These are phyloP conservation scores for Cyprinodon tularosa DNA, from an alignment of 2,113 vertebrate species.

Conservation along the genomic window DNA sequence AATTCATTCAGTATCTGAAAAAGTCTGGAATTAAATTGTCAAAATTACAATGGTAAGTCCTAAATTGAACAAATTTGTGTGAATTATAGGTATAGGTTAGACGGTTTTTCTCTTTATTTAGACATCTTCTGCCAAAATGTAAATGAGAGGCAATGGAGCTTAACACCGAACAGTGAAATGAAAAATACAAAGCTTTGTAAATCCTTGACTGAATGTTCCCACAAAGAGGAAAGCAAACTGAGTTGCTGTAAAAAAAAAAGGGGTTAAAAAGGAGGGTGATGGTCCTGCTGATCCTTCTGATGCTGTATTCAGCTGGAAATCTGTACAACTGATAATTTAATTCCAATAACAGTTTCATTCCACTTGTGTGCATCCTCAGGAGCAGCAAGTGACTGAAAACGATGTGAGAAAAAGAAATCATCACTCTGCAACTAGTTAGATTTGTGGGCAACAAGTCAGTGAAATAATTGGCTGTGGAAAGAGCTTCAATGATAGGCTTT, in stretches of 20 bases:
- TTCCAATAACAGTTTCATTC: background rate
- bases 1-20: no score
- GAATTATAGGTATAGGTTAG: no score
- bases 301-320: background rate
- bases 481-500: background rate
- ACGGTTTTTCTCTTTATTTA: no score
- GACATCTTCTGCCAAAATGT: no score
- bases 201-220: background rate
- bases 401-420: background rate
- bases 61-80: no score
- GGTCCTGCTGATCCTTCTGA: background rate
- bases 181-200: background rate
- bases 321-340: background rate
- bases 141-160: background rate
- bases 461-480: background rate
- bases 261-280: background rate
- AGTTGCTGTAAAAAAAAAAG: no score
- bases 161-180: background rate
- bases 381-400: background rate
- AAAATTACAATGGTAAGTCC: no score
- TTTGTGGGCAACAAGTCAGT: background rate
- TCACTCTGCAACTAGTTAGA: background rate
- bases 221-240: background rate
- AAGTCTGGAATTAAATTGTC: no score
- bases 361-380: background rate